Evolutionary conservation across 2,113 vertebrate genomes (phyloP).

Genomic region (Steatornis caripensis): DNA sequence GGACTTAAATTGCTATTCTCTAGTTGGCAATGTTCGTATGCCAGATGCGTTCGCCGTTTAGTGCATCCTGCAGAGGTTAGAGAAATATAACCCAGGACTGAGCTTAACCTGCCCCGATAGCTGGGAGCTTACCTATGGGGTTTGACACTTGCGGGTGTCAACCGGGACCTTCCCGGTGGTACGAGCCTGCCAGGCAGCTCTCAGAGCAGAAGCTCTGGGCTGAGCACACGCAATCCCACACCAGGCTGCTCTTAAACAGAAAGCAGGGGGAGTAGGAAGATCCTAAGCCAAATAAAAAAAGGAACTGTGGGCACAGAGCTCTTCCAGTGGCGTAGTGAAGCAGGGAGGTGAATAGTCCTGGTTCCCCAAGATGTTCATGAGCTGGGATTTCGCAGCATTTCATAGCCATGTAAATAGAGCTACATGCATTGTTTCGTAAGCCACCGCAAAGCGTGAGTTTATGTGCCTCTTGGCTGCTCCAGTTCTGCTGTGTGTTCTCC

Average conservation of each 20-base stretch:
- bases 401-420: background rate
- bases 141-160: background rate
- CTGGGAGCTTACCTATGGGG: background rate
- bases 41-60: background rate
- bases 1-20: background rate
- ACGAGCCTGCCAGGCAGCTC: background rate
- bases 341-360: background rate
- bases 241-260: background rate
- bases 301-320: background rate
- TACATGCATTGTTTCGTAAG: background rate
- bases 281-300: background rate
- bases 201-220: background rate
- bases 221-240: background rate
- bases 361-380: background rate
- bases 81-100: background rate
- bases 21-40: background rate
- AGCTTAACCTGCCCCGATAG: background rate
- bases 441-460: background rate
- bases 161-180: background rate
- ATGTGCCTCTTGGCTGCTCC: background rate
- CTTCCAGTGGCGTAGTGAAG: background rate
- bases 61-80: background rate
- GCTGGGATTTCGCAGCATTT: background rate
- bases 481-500: background rate
- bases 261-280: background rate